Evolutionary conservation across 1,140 invertebrate genomes (phyloP).

Genomic region (Phymastichus coffea): DNA sequence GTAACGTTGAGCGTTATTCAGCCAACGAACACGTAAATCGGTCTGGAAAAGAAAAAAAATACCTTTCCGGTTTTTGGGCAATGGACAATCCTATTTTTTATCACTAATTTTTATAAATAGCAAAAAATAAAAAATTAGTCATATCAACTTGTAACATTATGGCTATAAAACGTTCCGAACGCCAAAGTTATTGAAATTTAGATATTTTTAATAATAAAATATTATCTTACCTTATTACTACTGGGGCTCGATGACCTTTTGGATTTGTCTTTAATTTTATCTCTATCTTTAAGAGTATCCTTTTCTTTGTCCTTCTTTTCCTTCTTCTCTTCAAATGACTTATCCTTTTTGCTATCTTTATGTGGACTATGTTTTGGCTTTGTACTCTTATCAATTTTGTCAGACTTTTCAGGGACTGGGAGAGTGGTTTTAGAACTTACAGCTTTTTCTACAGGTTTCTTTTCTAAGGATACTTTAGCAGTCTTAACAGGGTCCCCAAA

Average conservation of each 20-base stretch:
- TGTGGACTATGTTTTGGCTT: constrained; percentile 61
- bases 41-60: too few species aligned
- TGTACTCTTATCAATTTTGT: constrained; percentile 65
- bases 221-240: constrained; percentile 35
- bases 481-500: constrained; percentile 80
- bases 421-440: constrained; percentile 50
- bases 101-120: too few species aligned
- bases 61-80: too few species aligned
- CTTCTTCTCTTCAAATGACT: constrained; percentile 62
- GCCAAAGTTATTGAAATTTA: not conserved
- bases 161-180: not conserved
- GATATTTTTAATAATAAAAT: too few species aligned
- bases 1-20: too few species aligned
- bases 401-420: constrained; percentile 50
- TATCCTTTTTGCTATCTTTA: constrained; percentile 60
- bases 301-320: constrained; percentile 67
- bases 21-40: too few species aligned
- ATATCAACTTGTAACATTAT: not conserved
- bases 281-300: constrained; percentile 63
- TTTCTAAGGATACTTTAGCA: constrained; percentile 64
- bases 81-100: too few species aligned
- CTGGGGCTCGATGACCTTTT: constrained; percentile 63
- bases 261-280: constrained; percentile 64
- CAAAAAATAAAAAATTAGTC: too few species aligned
- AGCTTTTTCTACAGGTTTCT: constrained; percentile 47